These are phyloP conservation scores for Clarias magur DNA, from an alignment of 2,113 vertebrate genomes.

Conservation along the genomic window DNA sequence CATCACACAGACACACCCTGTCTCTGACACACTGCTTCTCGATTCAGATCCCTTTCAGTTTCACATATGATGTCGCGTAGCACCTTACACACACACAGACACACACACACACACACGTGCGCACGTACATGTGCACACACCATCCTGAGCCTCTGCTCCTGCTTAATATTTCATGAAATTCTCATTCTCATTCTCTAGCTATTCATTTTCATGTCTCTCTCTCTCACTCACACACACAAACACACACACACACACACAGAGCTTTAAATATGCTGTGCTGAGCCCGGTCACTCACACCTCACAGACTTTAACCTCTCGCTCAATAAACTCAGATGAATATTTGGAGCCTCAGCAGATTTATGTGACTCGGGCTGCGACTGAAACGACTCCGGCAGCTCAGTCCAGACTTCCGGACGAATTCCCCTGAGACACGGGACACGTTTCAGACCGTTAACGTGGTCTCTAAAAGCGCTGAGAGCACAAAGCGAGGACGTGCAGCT, in stretches of 20 bases:
- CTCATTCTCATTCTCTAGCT: constrained; percentile 13
- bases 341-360: neutral
- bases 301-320: neutral
- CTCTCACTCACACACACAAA: neutral
- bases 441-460: neutral
- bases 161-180: constrained; percentile 26
- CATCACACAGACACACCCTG: neutral
- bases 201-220: constrained; percentile 7
- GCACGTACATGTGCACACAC: neutral
- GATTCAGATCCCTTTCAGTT: neutral
- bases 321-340: constrained; percentile 26
- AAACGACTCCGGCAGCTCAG: neutral
- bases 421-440: neutral
- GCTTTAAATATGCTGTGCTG: constrained; percentile 1
- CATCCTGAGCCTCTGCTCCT: neutral
- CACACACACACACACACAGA: neutral
- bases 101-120: constrained; percentile 3
- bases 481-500: neutral
- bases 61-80: neutral
- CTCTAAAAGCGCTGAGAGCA: neutral
- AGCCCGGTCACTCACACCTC: constrained; percentile 13
- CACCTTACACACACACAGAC: neutral
- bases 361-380: neutral
- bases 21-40: neutral
- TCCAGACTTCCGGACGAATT: neutral